A percentile compares a stretch with the other conserved stretches of the same genome.
Evolutionary conservation across 2,113 vertebrate genomes (phyloP).

Genomic region (Sebastes schlegelii): DNA sequence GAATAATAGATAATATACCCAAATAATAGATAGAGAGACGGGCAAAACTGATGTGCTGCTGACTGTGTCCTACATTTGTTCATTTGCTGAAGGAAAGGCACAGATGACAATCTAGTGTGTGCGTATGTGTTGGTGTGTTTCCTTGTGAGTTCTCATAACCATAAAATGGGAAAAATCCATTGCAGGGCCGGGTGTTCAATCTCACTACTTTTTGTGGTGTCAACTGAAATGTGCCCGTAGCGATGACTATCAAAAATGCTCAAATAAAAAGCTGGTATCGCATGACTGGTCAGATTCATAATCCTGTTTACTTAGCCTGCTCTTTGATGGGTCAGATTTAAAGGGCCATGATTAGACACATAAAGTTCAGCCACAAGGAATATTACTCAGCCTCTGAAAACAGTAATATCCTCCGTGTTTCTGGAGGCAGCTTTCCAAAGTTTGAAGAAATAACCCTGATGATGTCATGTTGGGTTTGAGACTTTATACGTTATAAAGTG

Average conservation of each 20-base stretch:
- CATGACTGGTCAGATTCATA: not conserved
- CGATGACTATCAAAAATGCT: not conserved
- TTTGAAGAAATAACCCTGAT: no score
- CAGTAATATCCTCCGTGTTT: no score
- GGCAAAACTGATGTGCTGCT: slow-evolving; percentile 41
- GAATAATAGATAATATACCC: slow-evolving; percentile 69
- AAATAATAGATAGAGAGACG: slow-evolving; percentile 61
- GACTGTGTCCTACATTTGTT: slow-evolving; percentile 56
- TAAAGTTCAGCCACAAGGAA: not conserved
- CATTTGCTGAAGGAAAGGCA: slow-evolving; percentile 40
- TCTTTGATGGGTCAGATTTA: not conserved
- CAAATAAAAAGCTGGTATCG: not conserved
- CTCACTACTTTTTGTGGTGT: not conserved
- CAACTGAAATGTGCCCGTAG: not conserved
- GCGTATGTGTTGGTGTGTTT: slow-evolving; percentile 11
- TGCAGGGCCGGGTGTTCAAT: not conserved
- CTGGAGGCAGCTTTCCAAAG: no score
- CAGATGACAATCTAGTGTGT: slow-evolving; percentile 35
- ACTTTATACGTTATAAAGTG: not conserved
- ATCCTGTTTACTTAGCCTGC: not conserved
- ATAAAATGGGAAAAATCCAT: not conserved
- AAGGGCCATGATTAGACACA: not conserved
- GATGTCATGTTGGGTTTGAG: no score
- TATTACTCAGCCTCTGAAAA: no score
- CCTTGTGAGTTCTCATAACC: not conserved